Evolutionary conservation across 2,113 vertebrate genomes (phyloP).

Genomic region (Trachemys scripta): DNA sequence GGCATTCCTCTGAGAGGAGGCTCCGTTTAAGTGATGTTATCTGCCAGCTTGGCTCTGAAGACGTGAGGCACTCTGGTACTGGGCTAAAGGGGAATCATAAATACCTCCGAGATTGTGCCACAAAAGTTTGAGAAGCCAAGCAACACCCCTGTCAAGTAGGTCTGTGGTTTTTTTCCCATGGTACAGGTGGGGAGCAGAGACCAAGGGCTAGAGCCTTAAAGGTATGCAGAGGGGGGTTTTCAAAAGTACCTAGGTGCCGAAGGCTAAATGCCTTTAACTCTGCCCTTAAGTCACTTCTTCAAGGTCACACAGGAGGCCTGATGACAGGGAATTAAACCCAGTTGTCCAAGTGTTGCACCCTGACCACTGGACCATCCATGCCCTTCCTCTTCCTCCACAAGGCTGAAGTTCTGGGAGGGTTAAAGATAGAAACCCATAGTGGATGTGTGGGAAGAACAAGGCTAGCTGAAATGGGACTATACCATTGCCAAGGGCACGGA

Average conservation of each 20-base stretch:
- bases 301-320: background rate
- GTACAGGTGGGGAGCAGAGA: background rate
- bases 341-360: background rate
- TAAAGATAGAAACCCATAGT: accelerated
- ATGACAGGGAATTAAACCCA: background rate
- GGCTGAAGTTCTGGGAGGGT: accelerated
- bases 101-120: too few relatives aligned
- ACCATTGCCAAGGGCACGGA: background rate
- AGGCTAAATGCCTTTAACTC: background rate
- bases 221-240: background rate
- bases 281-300: background rate
- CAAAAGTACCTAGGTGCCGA: background rate
- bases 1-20: background rate
- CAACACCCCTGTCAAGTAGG: background rate
- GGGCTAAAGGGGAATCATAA: too few relatives aligned
- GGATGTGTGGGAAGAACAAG: accelerated
- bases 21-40: accelerated
- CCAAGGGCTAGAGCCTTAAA: background rate
- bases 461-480: background rate
- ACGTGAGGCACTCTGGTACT: accelerated
- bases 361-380: background rate
- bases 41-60: accelerated
- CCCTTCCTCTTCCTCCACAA: background rate
- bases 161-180: too few relatives aligned
- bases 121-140: accelerated